Evolutionary conservation across 2,888 invertebrate genomes (phyloP).

Genomic region (Cloeon dipterum): DNA sequence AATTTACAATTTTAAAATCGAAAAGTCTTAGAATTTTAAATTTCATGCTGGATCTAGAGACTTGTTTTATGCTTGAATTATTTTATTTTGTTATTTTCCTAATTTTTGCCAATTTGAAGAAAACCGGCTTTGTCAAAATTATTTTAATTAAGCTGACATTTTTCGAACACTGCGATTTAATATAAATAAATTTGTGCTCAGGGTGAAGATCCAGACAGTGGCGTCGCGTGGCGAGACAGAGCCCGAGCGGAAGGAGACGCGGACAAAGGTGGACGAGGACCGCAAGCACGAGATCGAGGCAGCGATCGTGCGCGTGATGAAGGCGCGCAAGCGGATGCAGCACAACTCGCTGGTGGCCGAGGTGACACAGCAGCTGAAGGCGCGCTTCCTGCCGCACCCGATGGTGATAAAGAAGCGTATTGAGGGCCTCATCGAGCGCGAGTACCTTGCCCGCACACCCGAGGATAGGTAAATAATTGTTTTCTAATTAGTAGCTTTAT

Average conservation of each 20-base stretch:
- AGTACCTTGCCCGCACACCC: conserved; percentile 91
- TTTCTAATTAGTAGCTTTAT: not conserved
- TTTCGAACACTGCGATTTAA: no score
- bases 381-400: conserved; percentile 92
- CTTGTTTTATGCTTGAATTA: no score
- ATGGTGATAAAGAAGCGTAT: conserved; percentile 98
- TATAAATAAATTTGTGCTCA: no score
- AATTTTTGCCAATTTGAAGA: no score
- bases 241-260: conserved; percentile 94
- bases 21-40: no score
- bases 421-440: conserved; percentile 96
- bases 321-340: conserved; percentile 85
- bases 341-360: conserved; percentile 89
- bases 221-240: conserved; percentile 94
- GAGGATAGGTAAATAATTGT: conserved; percentile 43
- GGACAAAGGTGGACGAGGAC: conserved; percentile 96
- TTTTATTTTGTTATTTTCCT: no score
- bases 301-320: conserved; percentile 98
- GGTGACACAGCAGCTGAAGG: conserved; percentile 91
- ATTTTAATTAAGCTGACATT: no score
- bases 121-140: no score
- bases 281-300: conserved; percentile 99
- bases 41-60: no score
- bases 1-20: no score
- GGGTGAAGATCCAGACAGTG: conserved; percentile 84